These are phyloP conservation scores for Sarotherodon lohbergeri DNA, from an alignment of 2,113 vertebrate species.

Conservation along the genomic window DNA sequence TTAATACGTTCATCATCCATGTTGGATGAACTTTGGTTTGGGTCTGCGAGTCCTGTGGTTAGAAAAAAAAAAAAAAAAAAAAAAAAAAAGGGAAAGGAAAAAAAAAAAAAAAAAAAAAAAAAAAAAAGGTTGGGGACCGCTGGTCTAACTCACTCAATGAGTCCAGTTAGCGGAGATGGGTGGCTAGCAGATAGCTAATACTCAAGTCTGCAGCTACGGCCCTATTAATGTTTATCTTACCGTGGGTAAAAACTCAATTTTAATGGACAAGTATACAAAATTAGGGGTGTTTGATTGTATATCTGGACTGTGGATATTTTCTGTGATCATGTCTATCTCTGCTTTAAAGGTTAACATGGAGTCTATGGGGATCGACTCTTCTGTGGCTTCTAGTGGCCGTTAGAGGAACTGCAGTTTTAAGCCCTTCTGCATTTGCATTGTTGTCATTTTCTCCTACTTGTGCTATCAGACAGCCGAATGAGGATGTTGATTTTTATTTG, in stretches of 20 bases:
- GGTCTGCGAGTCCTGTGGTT: too few relatives aligned
- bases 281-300: not conserved
- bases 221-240: rapidly evolving
- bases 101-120: too few relatives aligned
- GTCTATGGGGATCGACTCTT: not conserved
- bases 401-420: not conserved
- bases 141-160: not conserved
- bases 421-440: not conserved
- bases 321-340: not conserved
- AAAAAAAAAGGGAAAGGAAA: too few relatives aligned
- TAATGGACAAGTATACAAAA: not conserved
- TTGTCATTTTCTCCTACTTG: not conserved
- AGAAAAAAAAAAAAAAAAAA: too few relatives aligned
- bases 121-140: rapidly evolving
- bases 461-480: not conserved
- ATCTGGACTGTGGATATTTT: not conserved
- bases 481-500: not conserved
- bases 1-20: too few relatives aligned
- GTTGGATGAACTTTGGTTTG: too few relatives aligned
- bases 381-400: not conserved
- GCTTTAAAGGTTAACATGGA: not conserved
- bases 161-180: not conserved
- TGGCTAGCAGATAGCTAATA: not conserved
- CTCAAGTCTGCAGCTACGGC: not conserved
- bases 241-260: rapidly evolving